phyloP scores from a whole-genome alignment of 2,888 invertebrate genomes.

The Euproctis similis region DNA sequence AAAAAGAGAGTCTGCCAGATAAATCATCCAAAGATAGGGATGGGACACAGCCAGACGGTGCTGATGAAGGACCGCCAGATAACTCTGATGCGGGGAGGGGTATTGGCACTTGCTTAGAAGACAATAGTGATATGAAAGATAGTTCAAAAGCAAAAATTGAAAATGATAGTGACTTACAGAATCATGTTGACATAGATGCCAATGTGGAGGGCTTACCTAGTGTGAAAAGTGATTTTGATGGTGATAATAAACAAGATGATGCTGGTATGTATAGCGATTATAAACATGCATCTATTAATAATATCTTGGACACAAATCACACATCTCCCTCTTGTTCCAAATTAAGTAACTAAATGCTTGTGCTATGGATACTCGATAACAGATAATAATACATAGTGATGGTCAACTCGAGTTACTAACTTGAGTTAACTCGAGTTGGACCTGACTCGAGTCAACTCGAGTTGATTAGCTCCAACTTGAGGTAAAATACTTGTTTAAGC shows the following conservation, averaged over 20 bases:
- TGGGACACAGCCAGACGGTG: conserved; percentile 18
- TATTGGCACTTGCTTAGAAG: conserved; percentile 12
- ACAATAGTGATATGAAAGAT: conserved; percentile 18
- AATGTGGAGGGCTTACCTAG: conserved; percentile 34
- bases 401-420: too few relatives aligned
- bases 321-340: too few relatives aligned
- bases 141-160: conserved; percentile 21
- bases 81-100: conserved; percentile 3
- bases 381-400: too few relatives aligned
- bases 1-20: conserved; percentile 42
- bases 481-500: too few relatives aligned
- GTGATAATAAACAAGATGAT: conserved; percentile 19
- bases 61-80: conserved; percentile 10
- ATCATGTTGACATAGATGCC: conserved; percentile 49
- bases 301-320: too few relatives aligned
- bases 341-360: too few relatives aligned
- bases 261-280: conserved; percentile 10
- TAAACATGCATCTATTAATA: too few relatives aligned
- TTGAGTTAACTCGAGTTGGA: too few relatives aligned
- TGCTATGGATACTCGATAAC: too few relatives aligned
- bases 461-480: too few relatives aligned
- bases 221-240: conserved; percentile 27
- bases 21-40: conserved; percentile 28
- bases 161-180: conserved; percentile 37
- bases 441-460: too few relatives aligned